These are phyloP conservation scores for Indicator maculatus DNA, from an alignment of 2,113 vertebrate species.

Conservation along the genomic window DNA sequence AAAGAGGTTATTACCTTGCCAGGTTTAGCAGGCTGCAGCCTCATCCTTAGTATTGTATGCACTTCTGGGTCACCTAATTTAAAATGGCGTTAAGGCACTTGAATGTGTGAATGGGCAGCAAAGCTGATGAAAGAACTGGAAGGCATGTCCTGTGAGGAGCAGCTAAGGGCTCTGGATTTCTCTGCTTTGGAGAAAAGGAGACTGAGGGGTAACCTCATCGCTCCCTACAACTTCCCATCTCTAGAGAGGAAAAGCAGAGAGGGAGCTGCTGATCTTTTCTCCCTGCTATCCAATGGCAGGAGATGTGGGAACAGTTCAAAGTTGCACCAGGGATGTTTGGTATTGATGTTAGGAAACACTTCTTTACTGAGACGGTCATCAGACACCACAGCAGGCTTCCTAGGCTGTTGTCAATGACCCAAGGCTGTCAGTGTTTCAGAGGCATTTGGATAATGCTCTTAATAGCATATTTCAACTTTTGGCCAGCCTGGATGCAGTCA, in stretches of 20 bases:
- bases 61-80: not conserved
- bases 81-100: not conserved
- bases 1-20: not conserved
- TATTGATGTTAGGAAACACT: not conserved
- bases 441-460: not conserved
- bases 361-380: not conserved
- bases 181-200: not conserved
- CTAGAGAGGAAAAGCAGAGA: not conserved
- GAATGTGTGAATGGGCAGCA: not conserved
- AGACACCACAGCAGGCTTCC: not conserved
- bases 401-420: not conserved
- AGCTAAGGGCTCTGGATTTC: not conserved
- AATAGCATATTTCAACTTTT: not conserved
- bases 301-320: accelerated
- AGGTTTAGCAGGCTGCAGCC: accelerated
- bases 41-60: not conserved
- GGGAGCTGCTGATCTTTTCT: not conserved
- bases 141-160: not conserved
- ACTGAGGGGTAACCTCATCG: not conserved
- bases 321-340: not conserved
- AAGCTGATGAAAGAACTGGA: not conserved
- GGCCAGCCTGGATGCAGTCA: not conserved
- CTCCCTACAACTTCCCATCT: not conserved
- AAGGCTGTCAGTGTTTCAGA: not conserved
- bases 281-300: not conserved